Percentiles rank a stretch among this genome's conserved stretches.
phyloP scores from a whole-genome alignment of 2,797 vertebrate species.

The Lophura swinhoii region DNA sequence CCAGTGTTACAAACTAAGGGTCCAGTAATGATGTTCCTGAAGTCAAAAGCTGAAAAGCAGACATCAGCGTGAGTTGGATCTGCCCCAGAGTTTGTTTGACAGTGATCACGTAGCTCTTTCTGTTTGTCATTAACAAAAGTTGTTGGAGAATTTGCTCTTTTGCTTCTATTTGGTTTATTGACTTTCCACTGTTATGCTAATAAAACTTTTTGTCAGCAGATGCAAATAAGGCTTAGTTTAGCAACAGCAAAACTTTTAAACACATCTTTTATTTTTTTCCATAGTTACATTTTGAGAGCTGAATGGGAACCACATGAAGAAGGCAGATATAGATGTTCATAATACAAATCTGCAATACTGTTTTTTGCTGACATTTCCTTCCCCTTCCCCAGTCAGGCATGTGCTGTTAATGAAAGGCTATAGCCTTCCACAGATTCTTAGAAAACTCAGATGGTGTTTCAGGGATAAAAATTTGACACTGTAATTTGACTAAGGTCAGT shows the following conservation, averaged over 20 bases:
- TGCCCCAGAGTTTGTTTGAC: not conserved
- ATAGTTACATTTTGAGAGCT: not conserved
- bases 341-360: not conserved
- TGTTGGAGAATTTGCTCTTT: constrained; percentile 8
- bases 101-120: not conserved
- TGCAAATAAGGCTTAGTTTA: constrained; percentile 17
- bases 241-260: not conserved
- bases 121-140: constrained; percentile 35
- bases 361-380: not conserved
- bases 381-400: not conserved
- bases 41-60: not conserved
- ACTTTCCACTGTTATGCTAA: not conserved
- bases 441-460: not conserved
- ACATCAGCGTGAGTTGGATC: not conserved
- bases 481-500: not conserved
- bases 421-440: not conserved
- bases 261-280: not conserved
- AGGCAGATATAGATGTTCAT: not conserved
- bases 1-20: not conserved
- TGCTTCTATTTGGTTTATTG: not conserved
- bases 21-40: not conserved
- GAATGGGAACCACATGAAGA: constrained; percentile 11
- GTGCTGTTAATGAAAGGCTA: not conserved
- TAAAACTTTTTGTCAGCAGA: constrained; percentile 23
- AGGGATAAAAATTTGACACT: not conserved